Base-by-base conservation (phyloP, 2,797 vertebrate genomes). In the Brachyalestes nurse region DNA sequence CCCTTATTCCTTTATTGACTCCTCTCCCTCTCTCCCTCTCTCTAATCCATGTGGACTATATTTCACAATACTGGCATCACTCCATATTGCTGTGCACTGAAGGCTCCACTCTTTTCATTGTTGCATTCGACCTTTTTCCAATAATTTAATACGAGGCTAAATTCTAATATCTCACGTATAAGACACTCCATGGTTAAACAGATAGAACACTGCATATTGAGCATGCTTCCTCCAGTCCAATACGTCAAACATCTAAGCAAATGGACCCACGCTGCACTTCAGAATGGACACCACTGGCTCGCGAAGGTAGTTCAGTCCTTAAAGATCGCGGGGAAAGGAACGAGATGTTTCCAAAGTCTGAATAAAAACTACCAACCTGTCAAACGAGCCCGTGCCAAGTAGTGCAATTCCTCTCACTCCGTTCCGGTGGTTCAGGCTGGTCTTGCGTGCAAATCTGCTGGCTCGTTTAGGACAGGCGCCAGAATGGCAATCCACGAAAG, bases 401-500 rank as follows among this genome's bases (percentile, higher is more conserved):
- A 14, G 77, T 47, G 57, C 28, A 17, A 61, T 65, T 66, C 21
- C 47, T 65, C 60, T 28, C n/a, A 14, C 64, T 45, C 21, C 34
- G 74, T 38, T 61, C 13, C 60, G 45, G 60, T 28, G 47, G 40
- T 17, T 21, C 5, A 17, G 21, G 2, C 60, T 34, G 42, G 7
- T 45, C 42, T 45, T 12, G 42, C n/a, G 51, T 5, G 8, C 7
- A 74, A 78, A 75, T 83, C 72, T 64, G 40, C 70, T 49, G 23
- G 34, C 57, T 47, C 75, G n/a, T 77, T 40, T 47, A 45, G 19
- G 10, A 14, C 14, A 58, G 38, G 69, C 67, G 28, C 21, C 2
- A 57, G 9, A 21, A 5, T 61, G 71, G 64, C 65, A 83, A 69
- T 71, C 81, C 75, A 58, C 75, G 66, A 82, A 65, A 78, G 80